Percentiles rank a stretch among this genome's conserved stretches.
Conservation (phyloP, 2,113 vertebrate genomes). For the Onychorhynchus coronatus region DNA sequence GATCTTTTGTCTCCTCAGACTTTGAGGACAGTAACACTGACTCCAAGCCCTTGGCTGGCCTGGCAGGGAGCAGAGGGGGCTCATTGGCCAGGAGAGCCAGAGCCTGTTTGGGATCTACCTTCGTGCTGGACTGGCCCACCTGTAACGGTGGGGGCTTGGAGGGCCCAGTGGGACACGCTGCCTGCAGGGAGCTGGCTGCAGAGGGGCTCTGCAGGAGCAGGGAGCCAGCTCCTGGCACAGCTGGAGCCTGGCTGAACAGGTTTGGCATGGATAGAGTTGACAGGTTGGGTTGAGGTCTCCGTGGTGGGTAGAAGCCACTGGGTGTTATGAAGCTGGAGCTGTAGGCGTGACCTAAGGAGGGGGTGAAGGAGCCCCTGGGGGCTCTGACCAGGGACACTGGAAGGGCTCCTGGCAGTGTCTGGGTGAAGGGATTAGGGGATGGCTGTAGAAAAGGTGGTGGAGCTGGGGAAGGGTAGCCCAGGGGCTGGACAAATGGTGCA, state of each 20-base stretch:
- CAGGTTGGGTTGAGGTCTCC: slow-evolving; percentile 71
- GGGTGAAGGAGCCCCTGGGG: slow-evolving; percentile 73
- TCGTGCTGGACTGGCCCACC: slow-evolving; percentile 61
- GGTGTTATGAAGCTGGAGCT: slow-evolving; percentile 71
- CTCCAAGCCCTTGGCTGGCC: slow-evolving; percentile 67
- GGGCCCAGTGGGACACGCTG: slow-evolving; percentile 23
- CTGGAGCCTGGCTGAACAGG: slow-evolving; percentile 79
- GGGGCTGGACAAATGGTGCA: slow-evolving; percentile 62
- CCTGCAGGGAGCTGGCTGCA: slow-evolving; percentile 10
- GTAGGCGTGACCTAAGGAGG: slow-evolving; percentile 79
- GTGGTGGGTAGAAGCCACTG: slow-evolving; percentile 67
- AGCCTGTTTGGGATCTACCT: slow-evolving; percentile 72
- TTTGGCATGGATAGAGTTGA: slow-evolving; percentile 78
- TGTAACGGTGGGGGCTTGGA: slow-evolving; percentile 67
- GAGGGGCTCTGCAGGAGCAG: slow-evolving; percentile 62
- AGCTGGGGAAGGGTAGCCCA: slow-evolving; percentile 69
- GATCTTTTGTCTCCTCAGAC: slow-evolving; percentile 78
- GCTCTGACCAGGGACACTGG: slow-evolving; percentile 67
- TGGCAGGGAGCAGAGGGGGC: slow-evolving; percentile 61
- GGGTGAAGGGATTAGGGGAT: slow-evolving; percentile 85
- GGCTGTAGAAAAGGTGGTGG: slow-evolving; percentile 69
- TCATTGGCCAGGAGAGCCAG: slow-evolving; percentile 61
- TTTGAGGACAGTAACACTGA: slow-evolving; percentile 56
- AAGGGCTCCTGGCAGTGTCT: slow-evolving; percentile 60
- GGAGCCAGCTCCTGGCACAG: slow-evolving; percentile 61